Conservation (phyloP, 2,797 vertebrate genomes). For the Pseudotriccus pelzelni region DNA sequence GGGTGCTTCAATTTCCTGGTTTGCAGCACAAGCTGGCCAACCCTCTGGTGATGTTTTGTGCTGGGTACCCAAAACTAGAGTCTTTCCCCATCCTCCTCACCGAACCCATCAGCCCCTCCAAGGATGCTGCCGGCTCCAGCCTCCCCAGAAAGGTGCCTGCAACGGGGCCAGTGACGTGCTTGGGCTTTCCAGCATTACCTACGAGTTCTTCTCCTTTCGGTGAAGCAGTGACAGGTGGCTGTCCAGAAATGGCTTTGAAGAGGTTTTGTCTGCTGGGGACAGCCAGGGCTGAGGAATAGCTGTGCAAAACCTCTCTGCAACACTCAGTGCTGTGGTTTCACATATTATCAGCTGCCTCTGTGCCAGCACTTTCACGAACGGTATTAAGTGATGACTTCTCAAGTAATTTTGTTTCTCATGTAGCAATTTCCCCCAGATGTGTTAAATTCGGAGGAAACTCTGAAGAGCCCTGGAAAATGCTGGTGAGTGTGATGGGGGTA, state of each 20-base stretch:
- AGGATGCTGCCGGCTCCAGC: rapidly evolving
- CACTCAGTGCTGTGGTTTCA: constrained; percentile 60
- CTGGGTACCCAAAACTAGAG: not conserved
- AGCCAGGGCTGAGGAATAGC: constrained; percentile 59
- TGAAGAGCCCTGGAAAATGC: constrained; percentile 21
- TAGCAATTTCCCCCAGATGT: not conserved
- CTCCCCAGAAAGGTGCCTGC: not conserved
- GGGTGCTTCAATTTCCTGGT: not conserved
- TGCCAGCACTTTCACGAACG: constrained; percentile 58
- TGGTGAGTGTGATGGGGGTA: not conserved
- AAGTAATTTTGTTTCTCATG: constrained; percentile 27
- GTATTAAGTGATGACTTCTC: constrained; percentile 43
- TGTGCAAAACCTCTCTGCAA: constrained; percentile 58
- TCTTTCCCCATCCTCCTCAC: not conserved
- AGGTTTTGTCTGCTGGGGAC: not conserved
- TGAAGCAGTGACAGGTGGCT: not conserved
- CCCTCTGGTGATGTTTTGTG: not conserved
- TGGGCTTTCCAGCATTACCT: constrained; percentile 16
- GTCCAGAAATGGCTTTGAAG: constrained; percentile 46
- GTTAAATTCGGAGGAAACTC: constrained; percentile 41
- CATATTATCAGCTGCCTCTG: constrained; percentile 13
- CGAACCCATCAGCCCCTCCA: rapidly evolving
- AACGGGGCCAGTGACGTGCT: rapidly evolving
- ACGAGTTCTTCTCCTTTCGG: constrained; percentile 35
- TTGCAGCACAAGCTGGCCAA: not conserved